phyloP scores from a whole-genome alignment of 2,888 invertebrate species.

The Pedicia rivosa region DNA sequence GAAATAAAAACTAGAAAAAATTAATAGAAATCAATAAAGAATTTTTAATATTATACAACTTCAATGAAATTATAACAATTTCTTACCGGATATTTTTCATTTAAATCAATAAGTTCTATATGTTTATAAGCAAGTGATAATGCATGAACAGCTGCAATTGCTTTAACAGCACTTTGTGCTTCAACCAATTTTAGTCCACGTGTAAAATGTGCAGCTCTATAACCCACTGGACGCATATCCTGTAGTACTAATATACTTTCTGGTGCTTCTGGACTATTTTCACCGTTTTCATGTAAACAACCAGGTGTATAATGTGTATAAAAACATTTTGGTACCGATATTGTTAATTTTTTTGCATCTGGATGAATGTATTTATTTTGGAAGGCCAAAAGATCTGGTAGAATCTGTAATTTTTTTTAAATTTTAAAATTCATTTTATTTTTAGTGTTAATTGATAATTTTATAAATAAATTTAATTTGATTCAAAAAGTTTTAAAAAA shows the following conservation, averaged over 20 bases:
- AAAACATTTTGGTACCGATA: slow-evolving; percentile 54
- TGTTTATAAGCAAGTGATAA: slow-evolving; percentile 48
- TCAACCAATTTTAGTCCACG: slow-evolving; percentile 29
- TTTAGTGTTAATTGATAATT: not conserved
- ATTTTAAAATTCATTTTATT: not conserved
- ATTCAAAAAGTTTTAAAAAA: too few relatives aligned
- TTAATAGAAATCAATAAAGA: not conserved
- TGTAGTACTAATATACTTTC: slow-evolving; percentile 59
- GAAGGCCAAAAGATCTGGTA: slow-evolving; percentile 52
- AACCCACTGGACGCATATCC: slow-evolving; percentile 41
- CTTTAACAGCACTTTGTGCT: slow-evolving; percentile 49
- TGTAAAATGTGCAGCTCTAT: slow-evolving; percentile 17
- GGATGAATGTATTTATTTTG: slow-evolving; percentile 30
- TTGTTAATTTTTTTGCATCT: slow-evolving; percentile 32
- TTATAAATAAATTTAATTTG: not conserved
- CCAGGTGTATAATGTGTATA: slow-evolving; percentile 44
- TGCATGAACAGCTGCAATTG: slow-evolving; percentile 58
- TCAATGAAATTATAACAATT: not conserved
- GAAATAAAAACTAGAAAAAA: slow-evolving; percentile 43
- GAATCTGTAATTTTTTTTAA: slow-evolving; percentile 35
- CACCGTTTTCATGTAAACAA: slow-evolving; percentile 17
- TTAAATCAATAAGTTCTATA: slow-evolving; percentile 26
- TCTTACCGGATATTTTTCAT: slow-evolving; percentile 18
- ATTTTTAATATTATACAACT: not conserved
- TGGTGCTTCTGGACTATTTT: slow-evolving; percentile 31